phyloP scores from a whole-genome alignment of 2,113 vertebrate species.

The Octodon degus region DNA sequence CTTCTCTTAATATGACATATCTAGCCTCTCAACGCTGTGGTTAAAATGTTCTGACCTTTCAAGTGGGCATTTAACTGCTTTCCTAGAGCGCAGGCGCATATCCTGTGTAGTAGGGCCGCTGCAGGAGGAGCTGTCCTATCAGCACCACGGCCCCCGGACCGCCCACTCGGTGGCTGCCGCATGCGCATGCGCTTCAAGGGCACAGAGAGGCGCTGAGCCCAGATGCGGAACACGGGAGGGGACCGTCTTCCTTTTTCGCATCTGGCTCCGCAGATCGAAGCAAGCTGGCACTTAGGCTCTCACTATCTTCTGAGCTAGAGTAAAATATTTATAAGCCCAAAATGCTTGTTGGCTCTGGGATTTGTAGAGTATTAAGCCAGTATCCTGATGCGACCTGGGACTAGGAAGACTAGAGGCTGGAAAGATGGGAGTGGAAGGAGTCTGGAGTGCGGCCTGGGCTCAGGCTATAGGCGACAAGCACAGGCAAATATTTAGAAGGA shows the following conservation, averaged over 20 bases:
- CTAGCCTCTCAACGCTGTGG: background rate
- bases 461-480: background rate
- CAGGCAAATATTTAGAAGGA: background rate
- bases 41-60: background rate
- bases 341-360: slow-evolving; percentile 47
- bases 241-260: background rate
- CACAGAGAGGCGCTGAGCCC: background rate
- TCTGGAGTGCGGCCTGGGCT: background rate
- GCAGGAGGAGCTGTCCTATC: slow-evolving; percentile 83
- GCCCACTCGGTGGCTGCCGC: background rate
- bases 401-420: background rate
- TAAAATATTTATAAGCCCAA: slow-evolving; percentile 53
- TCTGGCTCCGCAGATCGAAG: background rate
- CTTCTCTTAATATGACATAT: too few species aligned
- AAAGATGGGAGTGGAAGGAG: background rate
- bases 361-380: slow-evolving; percentile 3
- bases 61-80: background rate
- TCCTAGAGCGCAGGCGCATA: background rate
- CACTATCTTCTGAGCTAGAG: slow-evolving; percentile 25
- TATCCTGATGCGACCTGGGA: background rate
- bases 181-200: background rate
- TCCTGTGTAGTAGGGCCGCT: background rate
- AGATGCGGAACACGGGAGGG: background rate
- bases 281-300: background rate
- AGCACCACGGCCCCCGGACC: slow-evolving; percentile 76